These are phyloP conservation scores for Gobio gobio DNA, from an alignment of 2,113 vertebrate genomes.

Conservation along the genomic window DNA sequence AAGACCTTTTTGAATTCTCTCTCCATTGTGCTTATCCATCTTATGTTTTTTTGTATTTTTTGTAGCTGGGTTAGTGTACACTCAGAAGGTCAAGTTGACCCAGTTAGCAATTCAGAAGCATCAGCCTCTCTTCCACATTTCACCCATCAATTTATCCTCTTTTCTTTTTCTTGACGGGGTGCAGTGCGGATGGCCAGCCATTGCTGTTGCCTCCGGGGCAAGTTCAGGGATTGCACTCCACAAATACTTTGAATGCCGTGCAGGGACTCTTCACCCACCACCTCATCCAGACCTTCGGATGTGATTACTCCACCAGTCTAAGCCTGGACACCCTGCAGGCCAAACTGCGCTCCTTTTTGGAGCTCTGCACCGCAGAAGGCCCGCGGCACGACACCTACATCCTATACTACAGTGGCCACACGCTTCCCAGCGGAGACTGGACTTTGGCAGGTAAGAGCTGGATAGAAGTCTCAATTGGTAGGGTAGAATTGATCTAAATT, in stretches of 20 bases:
- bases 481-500: background rate
- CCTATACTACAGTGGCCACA: slow-evolving; percentile 95
- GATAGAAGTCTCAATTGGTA: background rate
- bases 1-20: background rate
- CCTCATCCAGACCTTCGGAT: slow-evolving; percentile 94
- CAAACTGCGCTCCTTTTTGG: slow-evolving; percentile 92
- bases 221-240: slow-evolving; percentile 88
- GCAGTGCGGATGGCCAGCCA: slow-evolving; percentile 89
- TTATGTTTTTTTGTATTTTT: background rate
- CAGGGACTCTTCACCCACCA: slow-evolving; percentile 97
- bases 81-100: background rate
- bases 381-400: slow-evolving; percentile 95
- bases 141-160: slow-evolving; percentile 5
- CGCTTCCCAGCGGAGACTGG: slow-evolving; percentile 90
- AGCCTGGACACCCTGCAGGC: slow-evolving; percentile 84
- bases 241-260: slow-evolving; percentile 89
- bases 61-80: background rate
- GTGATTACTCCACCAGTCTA: slow-evolving; percentile 95
- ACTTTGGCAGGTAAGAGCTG: slow-evolving; percentile 85
- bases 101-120: slow-evolving; percentile 11
- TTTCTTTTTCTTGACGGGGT: background rate
- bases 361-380: slow-evolving; percentile 90
- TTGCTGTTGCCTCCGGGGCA: slow-evolving; percentile 89
- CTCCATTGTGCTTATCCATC: background rate
- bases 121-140: background rate